A percentile compares a stretch with the other conserved stretches of the same genome.
phyloP scores from a whole-genome alignment of 2,797 vertebrate genomes.

The Pyrocephalus nanus region DNA sequence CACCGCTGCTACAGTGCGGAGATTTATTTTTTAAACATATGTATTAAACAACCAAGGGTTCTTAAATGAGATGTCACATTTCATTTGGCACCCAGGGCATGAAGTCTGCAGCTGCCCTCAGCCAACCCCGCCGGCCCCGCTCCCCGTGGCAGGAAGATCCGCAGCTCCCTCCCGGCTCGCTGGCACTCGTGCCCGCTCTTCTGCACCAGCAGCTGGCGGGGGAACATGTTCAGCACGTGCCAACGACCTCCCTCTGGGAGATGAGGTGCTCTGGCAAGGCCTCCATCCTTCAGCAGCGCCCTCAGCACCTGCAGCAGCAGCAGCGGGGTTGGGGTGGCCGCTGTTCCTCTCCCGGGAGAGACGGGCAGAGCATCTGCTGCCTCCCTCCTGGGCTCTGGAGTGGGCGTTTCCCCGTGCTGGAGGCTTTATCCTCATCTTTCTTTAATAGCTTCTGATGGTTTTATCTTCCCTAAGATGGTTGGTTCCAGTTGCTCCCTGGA shows the following conservation, averaged over 20 bases:
- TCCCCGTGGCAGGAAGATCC: background rate
- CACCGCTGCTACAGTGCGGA: background rate
- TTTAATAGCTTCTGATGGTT: background rate
- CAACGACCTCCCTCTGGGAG: background rate
- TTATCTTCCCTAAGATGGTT: background rate
- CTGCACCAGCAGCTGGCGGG: background rate
- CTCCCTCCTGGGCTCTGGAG: background rate
- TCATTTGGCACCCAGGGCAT: background rate
- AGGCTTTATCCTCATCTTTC: background rate
- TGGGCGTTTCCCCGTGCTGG: background rate
- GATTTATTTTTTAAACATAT: background rate
- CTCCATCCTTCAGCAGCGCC: background rate
- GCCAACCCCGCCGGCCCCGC: background rate
- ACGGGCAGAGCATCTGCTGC: background rate
- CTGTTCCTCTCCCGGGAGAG: background rate
- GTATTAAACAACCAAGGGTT: background rate
- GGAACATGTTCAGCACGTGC: background rate
- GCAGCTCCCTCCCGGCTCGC: background rate
- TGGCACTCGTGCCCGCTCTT: background rate
- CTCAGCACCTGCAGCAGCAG: background rate
- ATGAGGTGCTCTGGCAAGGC: background rate
- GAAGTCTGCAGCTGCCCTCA: conserved; percentile 8
- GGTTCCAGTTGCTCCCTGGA: background rate
- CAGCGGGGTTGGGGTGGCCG: background rate
- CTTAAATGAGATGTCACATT: conserved; percentile 30